A percentile compares a stretch with the other conserved stretches of the same genome.
Conservation (phyloP, 2,797 vertebrate genomes). For the Gymnothorax javanicus region DNA sequence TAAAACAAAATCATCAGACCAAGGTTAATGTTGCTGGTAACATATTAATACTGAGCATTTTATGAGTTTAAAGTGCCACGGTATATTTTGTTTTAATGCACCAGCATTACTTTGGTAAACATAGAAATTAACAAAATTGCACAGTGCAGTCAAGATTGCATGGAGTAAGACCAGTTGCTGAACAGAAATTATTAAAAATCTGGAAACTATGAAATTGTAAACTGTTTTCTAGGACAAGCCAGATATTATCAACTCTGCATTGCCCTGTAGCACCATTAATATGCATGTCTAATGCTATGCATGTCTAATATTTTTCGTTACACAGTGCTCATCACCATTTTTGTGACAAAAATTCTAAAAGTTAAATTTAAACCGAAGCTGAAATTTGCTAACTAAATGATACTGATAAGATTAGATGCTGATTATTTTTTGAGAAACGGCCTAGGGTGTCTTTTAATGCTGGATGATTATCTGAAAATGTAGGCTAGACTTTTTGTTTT, state of each 20-base stretch:
- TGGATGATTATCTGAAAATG: conserved; percentile 7
- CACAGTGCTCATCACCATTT: neutral
- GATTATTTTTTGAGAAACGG: neutral
- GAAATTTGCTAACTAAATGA: neutral
- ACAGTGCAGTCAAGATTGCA: neutral
- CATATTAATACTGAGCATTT: neutral
- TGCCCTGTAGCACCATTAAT: neutral
- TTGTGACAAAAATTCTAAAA: neutral
- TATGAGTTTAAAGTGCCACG: neutral
- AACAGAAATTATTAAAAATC: neutral
- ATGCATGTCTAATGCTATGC: neutral
- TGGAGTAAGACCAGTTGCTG: neutral
- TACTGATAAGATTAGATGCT: neutral
- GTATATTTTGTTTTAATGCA: neutral
- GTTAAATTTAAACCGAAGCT: neutral
- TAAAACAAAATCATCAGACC: neutral
- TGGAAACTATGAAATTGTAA: neutral
- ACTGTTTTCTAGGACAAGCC: neutral
- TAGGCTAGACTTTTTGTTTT: neutral
- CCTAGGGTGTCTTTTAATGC: neutral
- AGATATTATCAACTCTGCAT: neutral
- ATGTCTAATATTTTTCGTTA: neutral
- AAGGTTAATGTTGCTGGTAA: neutral
- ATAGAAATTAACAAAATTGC: neutral
- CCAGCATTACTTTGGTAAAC: neutral